Base-by-base conservation (phyloP, 1,140 invertebrate genomes). In the Pseudomyrmex cubaensis region DNA sequence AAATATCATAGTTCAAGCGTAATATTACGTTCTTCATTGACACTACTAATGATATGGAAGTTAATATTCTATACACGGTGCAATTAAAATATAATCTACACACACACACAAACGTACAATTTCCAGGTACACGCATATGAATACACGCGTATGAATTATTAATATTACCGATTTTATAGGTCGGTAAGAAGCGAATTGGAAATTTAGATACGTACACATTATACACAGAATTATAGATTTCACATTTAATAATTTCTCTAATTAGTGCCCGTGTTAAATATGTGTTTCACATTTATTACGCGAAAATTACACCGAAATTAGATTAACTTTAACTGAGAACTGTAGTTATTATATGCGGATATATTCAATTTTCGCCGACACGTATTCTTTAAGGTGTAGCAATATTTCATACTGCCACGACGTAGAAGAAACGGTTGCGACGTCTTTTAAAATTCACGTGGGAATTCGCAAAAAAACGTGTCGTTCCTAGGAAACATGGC, bases 41-140 rank as follows among this genome's bases (percentile, higher is more conserved):
- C 35, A 69, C 54, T 64, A 64, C 46, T 70, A 70, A 78, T 77
- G 44, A 44, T 69, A 44, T 78, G 57, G 67, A 57, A 46, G 66
- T 69, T 77, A 77, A 77, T 77, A 70, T 78, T 78, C 44, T 78
- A 78, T 78, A 35, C 35, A 35, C 44, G 52, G 20, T 10, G 20
- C 59, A 59, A 78, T 78, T 78, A 78, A 78, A 78, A 70, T 78
- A 78, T 57, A 78, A 70, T 78, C 69, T 69, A 54, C 54, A 78
- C 70, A 20, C 35, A 35, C 35, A 35, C 4, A 7, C 56, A 54
- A 35, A 35, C 35, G 69, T 57, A 54, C 54, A 70, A 59, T 48
- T 70, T 15, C 66, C 52, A 70, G 20, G 48, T 78, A 44, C 35
- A 64, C 52, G 46, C 9, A 12, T 20, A 17, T 78, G 25, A 25